Percentiles rank a stretch among this genome's conserved stretches.
These are phyloP conservation scores for Coreius guichenoti DNA, from an alignment of 2,797 vertebrate species.

Conservation along the genomic window DNA sequence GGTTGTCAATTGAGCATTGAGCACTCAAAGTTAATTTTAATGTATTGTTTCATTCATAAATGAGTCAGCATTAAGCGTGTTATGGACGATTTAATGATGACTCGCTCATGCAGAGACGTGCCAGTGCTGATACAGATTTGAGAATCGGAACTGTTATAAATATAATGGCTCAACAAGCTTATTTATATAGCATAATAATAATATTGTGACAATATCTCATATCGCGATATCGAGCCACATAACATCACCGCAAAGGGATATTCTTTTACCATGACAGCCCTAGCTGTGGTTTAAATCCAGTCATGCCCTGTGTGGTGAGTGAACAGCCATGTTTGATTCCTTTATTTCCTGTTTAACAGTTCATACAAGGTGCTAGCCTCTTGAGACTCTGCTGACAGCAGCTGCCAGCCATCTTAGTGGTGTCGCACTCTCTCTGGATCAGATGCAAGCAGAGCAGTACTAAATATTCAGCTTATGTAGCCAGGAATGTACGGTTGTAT, in stretches of 20 bases:
- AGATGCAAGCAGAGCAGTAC: not conserved
- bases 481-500: conserved; percentile 2
- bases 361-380: conserved; percentile 19
- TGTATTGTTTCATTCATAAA: not conserved
- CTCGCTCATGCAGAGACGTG: not conserved
- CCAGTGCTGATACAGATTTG: not conserved
- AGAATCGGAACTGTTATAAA: not conserved
- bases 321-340: conserved; percentile 31
- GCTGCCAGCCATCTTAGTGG: conserved; percentile 1
- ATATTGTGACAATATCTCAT: not conserved
- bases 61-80: not conserved
- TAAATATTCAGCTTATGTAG: conserved; percentile 12
- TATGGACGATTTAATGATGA: not conserved
- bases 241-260: too few relatives aligned
- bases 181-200: not conserved
- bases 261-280: not conserved
- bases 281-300: not conserved
- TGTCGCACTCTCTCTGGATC: not conserved
- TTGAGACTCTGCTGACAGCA: conserved; percentile 34
- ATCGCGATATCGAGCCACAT: too few relatives aligned
- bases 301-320: not conserved
- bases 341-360: conserved; percentile 33
- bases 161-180: not conserved
- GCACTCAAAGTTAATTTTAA: not conserved
- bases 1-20: not conserved